Evolutionary conservation across 2,888 invertebrate genomes (phyloP), one percentile per base, ranked within the genome.

Genomic region (Oscheius myriophilus): DNA sequence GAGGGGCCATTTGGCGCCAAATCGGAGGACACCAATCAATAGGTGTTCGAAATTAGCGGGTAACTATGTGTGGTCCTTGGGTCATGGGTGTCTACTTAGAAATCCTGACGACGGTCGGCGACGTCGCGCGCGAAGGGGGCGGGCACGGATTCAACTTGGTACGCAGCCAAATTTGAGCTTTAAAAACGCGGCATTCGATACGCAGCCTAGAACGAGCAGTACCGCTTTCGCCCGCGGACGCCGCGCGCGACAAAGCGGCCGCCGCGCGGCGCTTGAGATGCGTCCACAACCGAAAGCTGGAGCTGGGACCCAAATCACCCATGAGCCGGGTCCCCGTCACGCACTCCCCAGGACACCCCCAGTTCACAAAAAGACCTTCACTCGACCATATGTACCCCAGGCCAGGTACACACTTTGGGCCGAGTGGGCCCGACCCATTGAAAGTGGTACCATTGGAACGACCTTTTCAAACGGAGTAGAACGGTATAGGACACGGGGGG

Each of bases 131-230:
- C 45, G 49, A 43, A 39, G 55, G 53, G 57, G 67, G 33, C 54
- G 42, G 69, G 61, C 72, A 71, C 67, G 65, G 72, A 69, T 71
- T 64, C 68, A 66, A 70, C 73, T 72, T 67, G 68, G 70, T 77
- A 77, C 77, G 77, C 77, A 77, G 74, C 75, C 61, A 73, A 77
- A 66, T 72, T 69, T 64, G 64, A 69, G 62, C 68, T 33, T 46
- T 41, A 49, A 39, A 39, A n/a, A n/a, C 18, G 45, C 42, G 16
- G 49, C 64, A 59, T 69, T 51, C 51, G 67, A 71, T 71, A 71
- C 71, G 63, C 71, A 71, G 71, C 25, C 62, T 58, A 57, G 54
- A 67, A 71, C 61, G 64, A 64, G 71, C 51, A 52, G 33, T 33
- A 33, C 33, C 33, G 33, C 33, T 33, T 33, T 33, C 33, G 9